Base-by-base conservation (phyloP, 2,113 vertebrate species). In the Thomomys bottae region DNA sequence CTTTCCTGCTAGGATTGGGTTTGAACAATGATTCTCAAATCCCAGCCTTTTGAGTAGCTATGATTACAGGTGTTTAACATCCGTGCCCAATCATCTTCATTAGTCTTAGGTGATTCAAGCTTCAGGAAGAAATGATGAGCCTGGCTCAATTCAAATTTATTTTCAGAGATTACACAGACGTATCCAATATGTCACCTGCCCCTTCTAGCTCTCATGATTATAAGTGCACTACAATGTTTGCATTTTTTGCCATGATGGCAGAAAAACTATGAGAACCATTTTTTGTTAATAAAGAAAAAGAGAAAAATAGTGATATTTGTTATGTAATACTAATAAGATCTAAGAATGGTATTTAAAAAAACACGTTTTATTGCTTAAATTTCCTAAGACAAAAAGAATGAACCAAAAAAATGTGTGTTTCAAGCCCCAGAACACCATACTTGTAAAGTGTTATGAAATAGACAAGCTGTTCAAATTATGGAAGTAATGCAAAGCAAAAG, bases 381-480 rank as follows among this genome's bases (percentile, higher is more conserved):
- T 49, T 94, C 61, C 8, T 67, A 91, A 4, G 5, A 89, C 54
- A 91, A 64, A 83, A 79, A 78, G 40, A 73, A 66, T 28, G 11
- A 88, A 81, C 45, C 75, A 94, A 78, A 40, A 30, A 80, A 40
- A 30, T 18, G 42, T 5, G 26, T 12, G 71, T 76, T 40, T 83
- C 72, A 94, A 76, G 24, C 24, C 59, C 24, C 59, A 71, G 94
- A 71, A 54, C 10, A 59, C 26, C 20, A 57, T 93, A 54, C 71
- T 14, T 76, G 57, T 61, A 26, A 4, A 84, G 30, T 49, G 18
- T 38, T 32, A 21, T 8, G 23, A 82, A 54, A 28, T 87, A 12
- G 40, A 86, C 66, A 89, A 89, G 54, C 32, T 76, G n/a, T 34
- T 34, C n/a, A 61, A 78, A n/a, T 3, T 14, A 32, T 28, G 42